Evolutionary conservation across 2,113 vertebrate genomes (phyloP).

Genomic region (Heliornis fulica): DNA sequence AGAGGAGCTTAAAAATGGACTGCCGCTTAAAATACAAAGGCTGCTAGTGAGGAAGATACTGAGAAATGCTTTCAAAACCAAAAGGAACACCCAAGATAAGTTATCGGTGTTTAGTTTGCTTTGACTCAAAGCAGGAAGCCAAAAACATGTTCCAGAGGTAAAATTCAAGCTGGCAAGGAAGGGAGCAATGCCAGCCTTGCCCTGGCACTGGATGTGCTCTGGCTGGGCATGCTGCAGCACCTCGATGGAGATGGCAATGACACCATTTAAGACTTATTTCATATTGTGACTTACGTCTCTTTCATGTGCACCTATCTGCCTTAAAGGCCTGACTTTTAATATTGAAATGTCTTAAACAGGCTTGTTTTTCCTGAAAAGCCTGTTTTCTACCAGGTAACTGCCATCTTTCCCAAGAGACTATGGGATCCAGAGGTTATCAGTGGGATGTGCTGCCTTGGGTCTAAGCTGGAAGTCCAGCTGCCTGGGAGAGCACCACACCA

Average conservation of each 20-base stretch:
- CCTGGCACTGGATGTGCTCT: neutral
- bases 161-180: neutral
- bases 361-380: neutral
- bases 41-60: neutral
- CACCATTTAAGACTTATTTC: neutral
- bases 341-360: neutral
- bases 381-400: neutral
- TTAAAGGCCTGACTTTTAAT: neutral
- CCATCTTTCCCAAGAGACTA: neutral
- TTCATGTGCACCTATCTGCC: neutral
- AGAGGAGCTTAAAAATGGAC: neutral
- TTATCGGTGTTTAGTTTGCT: neutral
- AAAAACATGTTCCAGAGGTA: neutral
- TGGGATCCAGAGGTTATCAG: neutral
- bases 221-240: neutral
- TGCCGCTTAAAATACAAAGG: constrained; percentile 1
- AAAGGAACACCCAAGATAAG: constrained; percentile 48
- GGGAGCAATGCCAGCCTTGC: neutral
- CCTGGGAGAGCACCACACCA: neutral
- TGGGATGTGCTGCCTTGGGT: neutral
- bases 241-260: neutral
- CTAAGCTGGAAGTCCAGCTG: neutral
- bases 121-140: constrained; percentile 39
- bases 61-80: neutral
- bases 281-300: neutral